Evolutionary conservation across 1,140 invertebrate genomes (phyloP).

Genomic region (Drosophila neocordata): DNA sequence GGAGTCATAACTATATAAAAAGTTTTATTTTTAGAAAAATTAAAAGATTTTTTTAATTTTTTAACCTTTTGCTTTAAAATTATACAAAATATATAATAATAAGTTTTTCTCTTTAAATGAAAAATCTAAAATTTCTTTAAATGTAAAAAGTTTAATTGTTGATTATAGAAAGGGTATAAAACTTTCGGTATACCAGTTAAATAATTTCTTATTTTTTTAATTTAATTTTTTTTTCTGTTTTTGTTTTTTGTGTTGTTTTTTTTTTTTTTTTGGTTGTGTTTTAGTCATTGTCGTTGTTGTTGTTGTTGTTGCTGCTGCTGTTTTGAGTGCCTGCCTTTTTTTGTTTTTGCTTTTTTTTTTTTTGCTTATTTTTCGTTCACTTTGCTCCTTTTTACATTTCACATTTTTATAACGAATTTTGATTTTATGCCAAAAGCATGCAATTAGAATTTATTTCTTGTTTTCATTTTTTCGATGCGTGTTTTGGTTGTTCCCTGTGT

Average conservation of each 20-base stretch:
- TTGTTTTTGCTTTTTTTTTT: background rate
- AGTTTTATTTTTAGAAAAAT: too few species aligned
- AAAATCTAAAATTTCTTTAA: too few species aligned
- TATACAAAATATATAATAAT: too few species aligned
- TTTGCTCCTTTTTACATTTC: slow-evolving; percentile 49
- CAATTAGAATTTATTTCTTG: slow-evolving; percentile 75
- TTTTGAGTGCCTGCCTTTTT: slow-evolving; percentile 10
- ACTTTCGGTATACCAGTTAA: background rate
- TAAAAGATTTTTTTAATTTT: too few species aligned
- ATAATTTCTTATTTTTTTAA: background rate
- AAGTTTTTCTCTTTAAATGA: too few species aligned
- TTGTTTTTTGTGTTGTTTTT: slow-evolving; percentile 39
- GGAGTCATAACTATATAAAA: too few species aligned
- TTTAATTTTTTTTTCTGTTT: slow-evolving; percentile 36
- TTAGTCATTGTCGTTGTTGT: slow-evolving; percentile 30
- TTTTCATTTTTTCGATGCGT: slow-evolving; percentile 26
- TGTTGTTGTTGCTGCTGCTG: slow-evolving; percentile 12
- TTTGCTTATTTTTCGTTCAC: slow-evolving; percentile 1
- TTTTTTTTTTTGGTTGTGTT: slow-evolving; percentile 37
- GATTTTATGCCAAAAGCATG: slow-evolving; percentile 78
- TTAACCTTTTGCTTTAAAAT: too few species aligned
- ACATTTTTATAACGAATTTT: slow-evolving; percentile 68
- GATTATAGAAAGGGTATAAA: background rate
- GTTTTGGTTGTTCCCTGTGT: slow-evolving; percentile 16
- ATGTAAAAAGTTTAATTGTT: too few species aligned